Percentiles rank a stretch among this genome's conserved stretches.
Conservation (phyloP, 2,888 invertebrate genomes). For the Alsophila aescularia region DNA sequence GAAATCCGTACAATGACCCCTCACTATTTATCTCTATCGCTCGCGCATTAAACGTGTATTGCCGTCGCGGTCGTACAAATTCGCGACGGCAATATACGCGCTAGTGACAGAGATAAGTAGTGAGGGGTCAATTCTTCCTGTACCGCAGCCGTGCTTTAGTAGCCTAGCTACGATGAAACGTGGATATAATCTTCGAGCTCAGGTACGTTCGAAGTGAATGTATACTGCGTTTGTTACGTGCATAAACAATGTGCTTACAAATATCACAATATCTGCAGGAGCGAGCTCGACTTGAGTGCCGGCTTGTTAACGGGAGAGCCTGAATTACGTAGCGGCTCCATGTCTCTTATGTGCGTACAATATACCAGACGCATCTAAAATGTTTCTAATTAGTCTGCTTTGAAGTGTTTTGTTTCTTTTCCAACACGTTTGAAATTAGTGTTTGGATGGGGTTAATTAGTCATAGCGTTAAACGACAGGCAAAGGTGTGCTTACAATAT, state of each 20-base stretch:
- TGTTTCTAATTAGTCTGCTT: constrained; percentile 37
- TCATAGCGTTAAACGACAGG: too few relatives aligned
- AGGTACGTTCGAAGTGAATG: constrained; percentile 1
- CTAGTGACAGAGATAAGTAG: too few relatives aligned
- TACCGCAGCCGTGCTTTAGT: too few relatives aligned
- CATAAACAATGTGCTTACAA: constrained; percentile 68
- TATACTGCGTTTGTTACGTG: constrained; percentile 41
- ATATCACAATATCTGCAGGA: constrained; percentile 71
- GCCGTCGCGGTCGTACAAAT: too few relatives aligned
- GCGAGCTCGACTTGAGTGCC: constrained; percentile 65
- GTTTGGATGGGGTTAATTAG: too few relatives aligned
- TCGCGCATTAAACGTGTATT: too few relatives aligned
- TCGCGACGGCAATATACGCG: too few relatives aligned
- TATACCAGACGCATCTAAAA: constrained; percentile 45
- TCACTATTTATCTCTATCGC: too few relatives aligned
- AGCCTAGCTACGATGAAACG: too few relatives aligned
- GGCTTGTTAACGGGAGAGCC: constrained; percentile 77
- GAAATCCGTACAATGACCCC: too few relatives aligned
- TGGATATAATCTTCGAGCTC: constrained; percentile 10
- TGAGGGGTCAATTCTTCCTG: too few relatives aligned
- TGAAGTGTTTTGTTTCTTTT: not conserved
- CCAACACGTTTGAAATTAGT: not conserved
- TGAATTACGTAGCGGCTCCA: constrained; percentile 69
- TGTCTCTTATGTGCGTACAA: constrained; percentile 62
- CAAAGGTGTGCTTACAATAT: too few relatives aligned